Evolutionary conservation across 2,797 vertebrate species (phyloP).

Genomic region (Varecia variegata): DNA sequence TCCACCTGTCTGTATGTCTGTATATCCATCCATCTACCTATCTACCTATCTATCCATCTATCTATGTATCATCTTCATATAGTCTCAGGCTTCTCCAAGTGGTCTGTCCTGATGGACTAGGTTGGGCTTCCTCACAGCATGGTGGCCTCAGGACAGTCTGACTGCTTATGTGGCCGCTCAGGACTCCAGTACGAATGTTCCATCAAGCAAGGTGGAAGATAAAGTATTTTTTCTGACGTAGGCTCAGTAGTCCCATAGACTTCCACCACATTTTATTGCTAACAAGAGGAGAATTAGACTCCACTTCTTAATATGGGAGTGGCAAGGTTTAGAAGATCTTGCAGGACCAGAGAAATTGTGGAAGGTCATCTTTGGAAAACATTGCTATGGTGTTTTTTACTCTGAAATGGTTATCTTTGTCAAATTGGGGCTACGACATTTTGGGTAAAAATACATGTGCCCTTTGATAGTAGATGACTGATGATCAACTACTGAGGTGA

Average conservation of each 20-base stretch:
- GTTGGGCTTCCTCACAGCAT: background rate
- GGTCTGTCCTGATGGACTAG: background rate
- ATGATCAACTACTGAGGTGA: background rate
- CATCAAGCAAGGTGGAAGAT: background rate
- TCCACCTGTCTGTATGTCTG: background rate
- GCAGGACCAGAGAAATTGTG: background rate
- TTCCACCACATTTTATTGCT: background rate
- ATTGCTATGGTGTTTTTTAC: background rate
- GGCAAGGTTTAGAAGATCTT: background rate
- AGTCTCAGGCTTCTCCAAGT: background rate
- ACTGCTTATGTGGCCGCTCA: background rate
- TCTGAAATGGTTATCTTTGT: slow-evolving; percentile 22
- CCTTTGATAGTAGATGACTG: background rate
- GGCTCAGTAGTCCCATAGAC: background rate
- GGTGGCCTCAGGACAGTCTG: background rate
- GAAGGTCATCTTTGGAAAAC: background rate
- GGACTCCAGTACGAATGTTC: background rate
- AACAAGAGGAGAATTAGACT: background rate
- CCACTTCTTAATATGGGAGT: background rate
- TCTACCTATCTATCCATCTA: background rate
- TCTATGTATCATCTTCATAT: background rate
- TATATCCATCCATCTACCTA: background rate
- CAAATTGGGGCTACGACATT: background rate
- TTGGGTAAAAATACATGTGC: background rate
- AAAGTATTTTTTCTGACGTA: background rate